Percentiles rank a stretch among this genome's conserved stretches.
Conservation (phyloP, 2,113 vertebrate species). For the Salvelinus namaycush region DNA sequence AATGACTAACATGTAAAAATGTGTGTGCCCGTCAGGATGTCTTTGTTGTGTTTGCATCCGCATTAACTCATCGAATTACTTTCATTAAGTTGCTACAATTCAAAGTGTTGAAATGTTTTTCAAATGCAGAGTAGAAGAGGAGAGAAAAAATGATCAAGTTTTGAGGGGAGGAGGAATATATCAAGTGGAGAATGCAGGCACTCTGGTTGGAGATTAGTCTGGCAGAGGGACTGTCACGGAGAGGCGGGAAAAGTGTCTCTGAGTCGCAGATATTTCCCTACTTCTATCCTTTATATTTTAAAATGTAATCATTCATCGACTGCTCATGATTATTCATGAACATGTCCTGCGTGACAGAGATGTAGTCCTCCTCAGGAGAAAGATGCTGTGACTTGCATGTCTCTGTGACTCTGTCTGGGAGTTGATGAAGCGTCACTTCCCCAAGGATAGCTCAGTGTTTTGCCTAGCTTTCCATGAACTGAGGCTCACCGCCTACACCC, state of each 20-base stretch:
- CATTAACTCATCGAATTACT: neutral
- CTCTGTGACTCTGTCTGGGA: slow-evolving; percentile 1
- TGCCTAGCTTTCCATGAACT: too few species aligned
- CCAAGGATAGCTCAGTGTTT: neutral
- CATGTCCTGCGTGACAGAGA: slow-evolving; percentile 33
- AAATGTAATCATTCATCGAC: slow-evolving; percentile 45
- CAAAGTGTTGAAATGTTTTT: neutral
- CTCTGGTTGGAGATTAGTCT: slow-evolving; percentile 25
- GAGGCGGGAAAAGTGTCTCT: neutral
- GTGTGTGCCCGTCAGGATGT: too few species aligned
- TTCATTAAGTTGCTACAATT: slow-evolving; percentile 19
- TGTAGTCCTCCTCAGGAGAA: slow-evolving; percentile 36
- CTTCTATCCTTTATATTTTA: slow-evolving; percentile 38
- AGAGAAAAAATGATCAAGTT: neutral
- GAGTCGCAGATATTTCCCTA: slow-evolving; percentile 15
- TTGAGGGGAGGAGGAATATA: slow-evolving; percentile 21
- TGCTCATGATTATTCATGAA: slow-evolving; percentile 56
- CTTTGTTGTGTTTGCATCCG: neutral
- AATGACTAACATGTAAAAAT: too few species aligned
- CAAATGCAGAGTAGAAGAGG: neutral
- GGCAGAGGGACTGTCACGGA: slow-evolving; percentile 34
- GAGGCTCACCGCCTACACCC: too few species aligned
- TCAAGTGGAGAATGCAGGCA: slow-evolving; percentile 45
- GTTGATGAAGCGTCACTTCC: slow-evolving; percentile 6
- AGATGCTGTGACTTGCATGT: slow-evolving; percentile 5